phyloP scores from a whole-genome alignment of 1,140 invertebrate genomes.

The Metopolophium dirhodum region DNA sequence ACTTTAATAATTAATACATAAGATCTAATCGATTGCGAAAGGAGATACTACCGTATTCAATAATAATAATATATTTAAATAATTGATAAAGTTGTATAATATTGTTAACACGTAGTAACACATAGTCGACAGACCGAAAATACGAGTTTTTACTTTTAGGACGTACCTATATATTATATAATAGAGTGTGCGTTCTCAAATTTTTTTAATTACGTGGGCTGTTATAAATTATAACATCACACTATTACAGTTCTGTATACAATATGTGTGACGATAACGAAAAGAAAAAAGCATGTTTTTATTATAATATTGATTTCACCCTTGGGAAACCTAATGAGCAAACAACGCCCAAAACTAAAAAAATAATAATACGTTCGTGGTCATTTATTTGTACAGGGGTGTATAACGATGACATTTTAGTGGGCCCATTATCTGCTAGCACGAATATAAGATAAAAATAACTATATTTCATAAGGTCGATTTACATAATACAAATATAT shows the following conservation, averaged over 20 bases:
- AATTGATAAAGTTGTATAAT: neutral
- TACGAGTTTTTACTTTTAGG: neutral
- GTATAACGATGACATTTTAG: slow-evolving; percentile 22
- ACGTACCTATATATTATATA: neutral
- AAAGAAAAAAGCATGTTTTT: neutral
- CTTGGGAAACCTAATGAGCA: neutral
- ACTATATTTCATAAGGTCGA: neutral
- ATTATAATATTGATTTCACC: slow-evolving; percentile 26
- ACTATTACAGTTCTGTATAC: neutral
- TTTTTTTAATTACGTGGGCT: neutral
- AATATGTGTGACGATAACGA: neutral
- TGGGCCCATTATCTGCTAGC: neutral
- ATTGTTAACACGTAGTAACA: neutral
- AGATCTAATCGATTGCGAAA: neutral
- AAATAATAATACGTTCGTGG: neutral
- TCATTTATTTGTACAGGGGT: neutral
- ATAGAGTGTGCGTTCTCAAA: neutral
- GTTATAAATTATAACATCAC: neutral
- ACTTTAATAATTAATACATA: neutral
- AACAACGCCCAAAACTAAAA: slow-evolving; percentile 40
- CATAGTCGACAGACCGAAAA: neutral
- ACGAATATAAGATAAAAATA: slow-evolving; percentile 21
- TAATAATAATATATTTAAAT: slow-evolving; percentile 9
- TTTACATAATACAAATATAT: slow-evolving; percentile 7
- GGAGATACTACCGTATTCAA: neutral